Base-by-base conservation (phyloP, 2,797 vertebrate genomes). In the Leptatherina wallacei region DNA sequence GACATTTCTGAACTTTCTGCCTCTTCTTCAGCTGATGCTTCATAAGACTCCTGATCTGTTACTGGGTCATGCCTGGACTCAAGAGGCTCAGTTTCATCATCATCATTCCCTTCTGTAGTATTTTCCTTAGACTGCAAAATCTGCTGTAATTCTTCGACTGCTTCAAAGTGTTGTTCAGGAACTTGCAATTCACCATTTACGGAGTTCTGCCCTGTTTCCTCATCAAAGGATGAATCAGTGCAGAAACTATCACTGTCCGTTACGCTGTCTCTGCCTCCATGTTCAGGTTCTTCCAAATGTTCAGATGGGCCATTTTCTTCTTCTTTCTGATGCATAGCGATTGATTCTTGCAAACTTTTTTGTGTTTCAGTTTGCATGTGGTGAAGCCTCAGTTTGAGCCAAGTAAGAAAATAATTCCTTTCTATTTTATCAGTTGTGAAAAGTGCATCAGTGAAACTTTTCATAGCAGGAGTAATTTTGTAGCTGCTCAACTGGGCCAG, bases 391-490 rank as follows among this genome's bases (percentile, higher is more conserved):
- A 94, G 80, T 77, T 91, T 96, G 91, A 96, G 93, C 95, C 95
- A 96, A 63, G 79, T 90, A 27, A 97, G 86, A 71, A 97, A 97
- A 71, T 88, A 96, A 10, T 87, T 85, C 66, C 91, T 94, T 77
- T 95, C 92, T 0, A 71, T 38, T 38, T 38, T 84, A 27, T 94
- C 86, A 49, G 85, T 61, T 62, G 88, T 79, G 60, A 77, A 93
- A 29, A 97, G 87, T 0, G 90, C 87, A 0, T 81, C 54, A 1
- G 93, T 93, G 66, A 96, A 97, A 58, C 76, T 80, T 71, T 88
- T 94, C 91, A 96, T 89, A 0, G 90, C 91, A 29, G 81, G 58
- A 3, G 93, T 88, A 32, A 94, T 92, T 65, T 88, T 91, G 30
- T 94, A 94, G 61, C 80, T 74, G 4, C 81, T 87, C 38, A 95